Percentiles rank a stretch among this genome's conserved stretches.
phyloP scores from a whole-genome alignment of 1,140 invertebrate genomes.

The Calliphora vicina region DNA sequence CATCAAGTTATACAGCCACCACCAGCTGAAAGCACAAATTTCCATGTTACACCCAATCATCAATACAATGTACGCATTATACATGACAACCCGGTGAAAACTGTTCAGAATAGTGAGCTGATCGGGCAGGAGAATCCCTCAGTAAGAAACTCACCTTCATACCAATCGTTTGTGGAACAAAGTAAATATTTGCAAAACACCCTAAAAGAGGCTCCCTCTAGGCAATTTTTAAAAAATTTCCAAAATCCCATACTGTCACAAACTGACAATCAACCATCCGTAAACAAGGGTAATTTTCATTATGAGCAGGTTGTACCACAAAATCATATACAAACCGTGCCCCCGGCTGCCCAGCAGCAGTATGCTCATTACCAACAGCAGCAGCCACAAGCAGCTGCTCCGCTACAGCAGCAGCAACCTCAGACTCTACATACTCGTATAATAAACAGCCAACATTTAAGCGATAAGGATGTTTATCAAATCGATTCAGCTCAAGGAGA shows the following conservation, averaged over 20 bases:
- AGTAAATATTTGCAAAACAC: conserved; percentile 41
- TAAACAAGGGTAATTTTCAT: conserved; percentile 52
- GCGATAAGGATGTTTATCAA: conserved; percentile 40
- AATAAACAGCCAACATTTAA: not conserved
- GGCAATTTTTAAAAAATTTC: conserved; percentile 56
- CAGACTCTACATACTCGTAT: not conserved
- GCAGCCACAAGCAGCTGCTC: not conserved
- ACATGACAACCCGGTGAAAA: conserved; percentile 42
- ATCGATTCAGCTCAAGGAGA: not conserved
- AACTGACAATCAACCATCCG: conserved; percentile 39
- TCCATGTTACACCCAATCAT: conserved; percentile 34
- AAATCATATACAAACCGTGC: conserved; percentile 18
- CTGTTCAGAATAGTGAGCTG: conserved; percentile 20
- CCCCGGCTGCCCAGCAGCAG: conserved; percentile 44
- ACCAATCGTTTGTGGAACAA: conserved; percentile 47
- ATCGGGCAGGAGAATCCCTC: not conserved
- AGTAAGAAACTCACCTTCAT: conserved; percentile 39
- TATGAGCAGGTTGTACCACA: conserved; percentile 44
- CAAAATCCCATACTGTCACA: conserved; percentile 48
- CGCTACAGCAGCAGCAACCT: not conserved
- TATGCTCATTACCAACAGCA: conserved; percentile 2
- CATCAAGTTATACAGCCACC: conserved; percentile 47
- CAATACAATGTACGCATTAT: conserved; percentile 55
- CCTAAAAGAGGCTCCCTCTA: conserved; percentile 50
- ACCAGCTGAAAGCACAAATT: conserved; percentile 24